These are phyloP conservation scores for Corvus hawaiiensis DNA, from an alignment of 2,113 vertebrate species.

Conservation along the genomic window DNA sequence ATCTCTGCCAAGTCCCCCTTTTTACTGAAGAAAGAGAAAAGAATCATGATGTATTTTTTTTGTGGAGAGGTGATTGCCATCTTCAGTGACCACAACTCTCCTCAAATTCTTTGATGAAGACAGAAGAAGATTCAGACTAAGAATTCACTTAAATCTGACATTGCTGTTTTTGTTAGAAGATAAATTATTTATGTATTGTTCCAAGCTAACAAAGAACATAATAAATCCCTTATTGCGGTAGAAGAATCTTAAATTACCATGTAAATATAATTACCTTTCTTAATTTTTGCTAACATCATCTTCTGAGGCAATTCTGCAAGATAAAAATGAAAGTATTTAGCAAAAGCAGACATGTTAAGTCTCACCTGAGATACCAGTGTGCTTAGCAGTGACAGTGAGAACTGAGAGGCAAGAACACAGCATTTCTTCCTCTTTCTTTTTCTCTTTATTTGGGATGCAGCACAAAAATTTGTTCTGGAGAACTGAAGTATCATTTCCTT, in stretches of 20 bases:
- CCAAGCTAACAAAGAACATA: not conserved
- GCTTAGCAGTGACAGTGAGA: not conserved
- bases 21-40: not conserved
- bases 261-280: slow-evolving; percentile 27
- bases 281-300: not conserved
- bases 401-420: not conserved
- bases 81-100: not conserved
- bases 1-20: not conserved
- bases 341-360: not conserved
- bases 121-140: not conserved
- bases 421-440: not conserved
- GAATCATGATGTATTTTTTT: not conserved
- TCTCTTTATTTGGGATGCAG: not conserved
- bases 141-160: not conserved
- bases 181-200: not conserved
- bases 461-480: not conserved
- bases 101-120: not conserved
- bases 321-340: not conserved
- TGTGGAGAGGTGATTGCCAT: not conserved
- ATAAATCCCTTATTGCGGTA: not conserved
- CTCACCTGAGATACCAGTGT: not conserved
- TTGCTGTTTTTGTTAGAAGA: not conserved
- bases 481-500: not conserved
- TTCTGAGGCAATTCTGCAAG: slow-evolving; percentile 25
- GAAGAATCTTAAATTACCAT: not conserved